phyloP scores from a whole-genome alignment of 2,113 vertebrate genomes.

The Polyodon spathula region DNA sequence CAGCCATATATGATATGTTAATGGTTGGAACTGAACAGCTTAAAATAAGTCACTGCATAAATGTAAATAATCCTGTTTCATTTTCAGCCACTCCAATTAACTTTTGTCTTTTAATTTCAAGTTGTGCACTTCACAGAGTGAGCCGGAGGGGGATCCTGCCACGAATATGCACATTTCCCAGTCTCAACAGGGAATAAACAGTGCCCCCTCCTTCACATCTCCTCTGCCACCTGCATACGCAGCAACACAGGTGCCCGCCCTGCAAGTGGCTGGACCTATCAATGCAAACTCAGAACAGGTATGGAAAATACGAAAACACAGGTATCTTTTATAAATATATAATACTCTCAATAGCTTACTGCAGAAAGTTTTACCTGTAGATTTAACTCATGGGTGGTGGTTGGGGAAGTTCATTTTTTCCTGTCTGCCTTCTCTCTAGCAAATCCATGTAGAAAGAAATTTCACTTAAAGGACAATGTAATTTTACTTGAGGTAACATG shows the following conservation, averaged over 20 bases:
- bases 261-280: conserved; percentile 72
- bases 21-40: neutral
- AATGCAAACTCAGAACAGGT: conserved; percentile 91
- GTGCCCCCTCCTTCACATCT: conserved; percentile 50
- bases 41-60: neutral
- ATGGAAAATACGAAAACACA: conserved; percentile 12
- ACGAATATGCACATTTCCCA: conserved; percentile 59
- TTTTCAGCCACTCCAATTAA: neutral
- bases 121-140: conserved; percentile 47
- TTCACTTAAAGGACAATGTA: no score
- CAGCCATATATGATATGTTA: neutral
- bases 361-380: no score
- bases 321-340: neutral
- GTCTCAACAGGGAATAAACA: conserved; percentile 52
- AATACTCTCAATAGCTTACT: no score
- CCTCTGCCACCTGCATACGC: conserved; percentile 45
- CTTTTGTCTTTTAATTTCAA: conserved; percentile 9
- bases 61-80: neutral
- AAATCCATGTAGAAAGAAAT: no score
- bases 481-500: no score
- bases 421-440: no score
- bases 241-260: conserved; percentile 54
- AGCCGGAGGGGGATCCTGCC: conserved; percentile 81
- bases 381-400: no score
- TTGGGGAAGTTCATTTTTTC: no score